Base-by-base conservation (phyloP, 2,797 vertebrate genomes). In the Myotis vivesi region DNA sequence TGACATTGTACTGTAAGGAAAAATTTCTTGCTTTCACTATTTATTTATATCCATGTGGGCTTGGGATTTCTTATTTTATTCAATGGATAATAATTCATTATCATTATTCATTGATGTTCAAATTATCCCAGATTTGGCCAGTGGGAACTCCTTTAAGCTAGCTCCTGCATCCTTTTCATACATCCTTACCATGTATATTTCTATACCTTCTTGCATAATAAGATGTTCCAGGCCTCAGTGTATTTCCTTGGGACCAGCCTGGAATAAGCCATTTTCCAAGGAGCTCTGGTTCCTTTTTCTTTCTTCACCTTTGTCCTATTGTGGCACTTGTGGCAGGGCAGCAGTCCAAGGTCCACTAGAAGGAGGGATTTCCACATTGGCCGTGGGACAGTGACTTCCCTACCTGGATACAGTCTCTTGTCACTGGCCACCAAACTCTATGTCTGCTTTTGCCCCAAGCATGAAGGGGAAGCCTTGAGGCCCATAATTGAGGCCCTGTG, bases 71-170 rank as follows among this genome's bases (percentile, higher is more conserved):
- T 64, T 64, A 41, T 51, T 81, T 49, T 51, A 81, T 55, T 81
- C 49, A 49, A 17, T 20, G 19, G 25, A 64, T 49, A 72, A 59
- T 33, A 69, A 51, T 77, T 55, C 28, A 71, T 75, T 44, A 51
- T 77, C 30, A 46, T 46, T 92, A 57, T 44, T 59, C 82, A 59
- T 68, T 33, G 17, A 44, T 59, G 38, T 68, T 82, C 28, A 76
- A 51, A 76, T 73, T 53, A 46, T 36, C 57, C 79, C 53, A 53
- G 44, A 36, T 55, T 62, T 69, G 23, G 6, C 30, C 51, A 36
- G 19, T 28, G 55, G 66, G 49, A 76, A 25, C 64, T 66, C 66
- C 66, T 68, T 33, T 36, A n/a, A 68, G 38, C 49, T 38, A 68
- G 12, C 19, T 71, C 30, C 44, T 89, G 0, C 33, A 28, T 38